Base-by-base conservation (phyloP, 2,888 invertebrate genomes). In the Tholera decimalis region DNA sequence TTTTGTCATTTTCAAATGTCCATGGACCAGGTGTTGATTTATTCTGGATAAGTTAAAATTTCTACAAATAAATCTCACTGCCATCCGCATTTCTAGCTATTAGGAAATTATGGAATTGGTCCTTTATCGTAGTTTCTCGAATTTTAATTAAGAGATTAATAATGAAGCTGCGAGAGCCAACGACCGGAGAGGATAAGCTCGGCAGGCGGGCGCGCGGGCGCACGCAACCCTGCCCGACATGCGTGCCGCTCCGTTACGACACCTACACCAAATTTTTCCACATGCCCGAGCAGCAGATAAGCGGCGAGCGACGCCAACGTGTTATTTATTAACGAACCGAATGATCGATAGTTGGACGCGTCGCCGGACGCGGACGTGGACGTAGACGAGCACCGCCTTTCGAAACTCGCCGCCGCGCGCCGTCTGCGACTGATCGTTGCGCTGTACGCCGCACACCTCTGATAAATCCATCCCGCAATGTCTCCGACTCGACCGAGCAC, bases 291-390 rank as follows among this genome's bases (percentile, higher is more conserved):
- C 94, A 94, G 91, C 91, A 94, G 95, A 95, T 95, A 94, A 95
- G 94, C 93, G 88, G 90, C 91, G 89, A 89, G 85, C 92, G 92
- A 94, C 92, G 93, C 91, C 93, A 89, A 93, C 94, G 93, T 95
- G 94, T 94, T 94, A 94, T 95, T 95, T 95, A 95, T 95, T 94
- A 95, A 95, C 95, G 95, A 95, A 95, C 94, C 94, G 95, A 95
- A 95, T 95, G 95, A 95, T 95, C 94, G 95, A 95, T 95, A 94
- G 95, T 91, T 92, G 93, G 93, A 92, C 94, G 94, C 94, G 94
- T 93, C 93, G 91, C 93, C 94, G 94, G 94, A 93, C 94, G 92
- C 88, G 83, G 89, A 86, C 88, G 86, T 93, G 93, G 93, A 93
- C 94, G 92, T 89, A 90, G 89, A 90, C 90, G 90, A 88, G 86